Base-by-base conservation (phyloP, 1,140 invertebrate species). In the Caenorhabditis latens region DNA sequence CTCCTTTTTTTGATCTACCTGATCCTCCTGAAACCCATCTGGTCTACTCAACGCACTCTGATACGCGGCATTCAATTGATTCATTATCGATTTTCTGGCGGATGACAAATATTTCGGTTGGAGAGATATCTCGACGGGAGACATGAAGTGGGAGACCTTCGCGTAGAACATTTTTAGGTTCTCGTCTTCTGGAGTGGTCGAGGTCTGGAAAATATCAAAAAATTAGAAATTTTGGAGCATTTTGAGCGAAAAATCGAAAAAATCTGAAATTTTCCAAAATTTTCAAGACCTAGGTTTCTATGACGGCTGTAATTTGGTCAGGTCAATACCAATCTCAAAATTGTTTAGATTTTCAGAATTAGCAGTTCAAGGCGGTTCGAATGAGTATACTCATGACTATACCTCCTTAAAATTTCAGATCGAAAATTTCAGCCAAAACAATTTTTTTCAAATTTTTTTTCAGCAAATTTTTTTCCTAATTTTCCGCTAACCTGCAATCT, bases 51-150 rank as follows among this genome's bases (percentile, higher is more conserved):
- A 13, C 63, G 24, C 24, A 42, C 40, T 46, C 7, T 79, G 13
- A 32, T 79, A 79, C 21, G 43, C 14, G 13, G 46, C 71, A 79
- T 79, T 79, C 71, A 79, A 14, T 46, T 79, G 71, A 50, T 79
- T 24, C 71, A 79, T 79, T 46, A 79, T 79, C 21, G 71, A 79
- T 79, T 79, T 79, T 79, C 71, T n/a, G 46, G 46, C 71, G 11
- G 71, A 50, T n/a, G 19, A 24, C 19, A 79, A n/a, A n/a, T 79
- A 79, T 50, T 79, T 79, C 4, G 71, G 71, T 53, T 79, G 71
- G 21, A 79, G 71, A 9, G 71, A 53, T 19, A 79, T 79, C n/a
- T 79, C 71, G 7, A 79, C 7, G 8, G 71, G 71, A 11, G 71
- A 79, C 71, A 79, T 79, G 71, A 79, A 79, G 24, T 79, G 71